A percentile compares a stretch with the other conserved stretches of the same genome.
These are phyloP conservation scores for Pheucticus melanocephalus DNA, from an alignment of 2,113 vertebrate genomes.

Conservation along the genomic window DNA sequence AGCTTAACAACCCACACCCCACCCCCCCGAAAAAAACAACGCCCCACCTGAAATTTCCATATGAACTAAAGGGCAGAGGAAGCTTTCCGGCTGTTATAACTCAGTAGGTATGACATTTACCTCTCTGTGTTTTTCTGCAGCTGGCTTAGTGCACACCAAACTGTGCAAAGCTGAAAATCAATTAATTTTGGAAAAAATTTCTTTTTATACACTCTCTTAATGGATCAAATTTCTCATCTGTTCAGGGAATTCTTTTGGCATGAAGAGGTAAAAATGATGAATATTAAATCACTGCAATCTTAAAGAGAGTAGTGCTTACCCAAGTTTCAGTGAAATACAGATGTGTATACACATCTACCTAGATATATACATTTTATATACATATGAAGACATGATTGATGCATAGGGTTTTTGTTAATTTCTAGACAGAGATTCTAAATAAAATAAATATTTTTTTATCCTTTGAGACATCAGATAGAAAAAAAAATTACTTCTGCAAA, in stretches of 20 bases:
- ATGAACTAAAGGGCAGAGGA: neutral
- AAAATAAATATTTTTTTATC: neutral
- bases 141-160: neutral
- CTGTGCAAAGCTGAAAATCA: conserved; percentile 23
- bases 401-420: neutral
- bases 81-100: neutral
- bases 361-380: neutral
- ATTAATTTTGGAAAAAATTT: conserved; percentile 28
- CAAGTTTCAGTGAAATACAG: neutral
- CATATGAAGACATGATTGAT: neutral
- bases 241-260: conserved; percentile 33
- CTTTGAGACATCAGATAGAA: neutral
- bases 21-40: rapidly evolving
- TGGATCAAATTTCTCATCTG: neutral
- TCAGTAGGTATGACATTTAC: neutral
- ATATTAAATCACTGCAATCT: neutral
- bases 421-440: neutral
- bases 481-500: neutral
- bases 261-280: conserved; percentile 18
- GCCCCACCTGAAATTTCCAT: neutral
- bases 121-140: neutral
- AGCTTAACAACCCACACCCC: neutral
- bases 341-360: neutral
- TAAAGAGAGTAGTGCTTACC: neutral
- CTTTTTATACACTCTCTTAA: conserved; percentile 11